These are phyloP conservation scores for Tringa solitaria DNA, from an alignment of 2,113 vertebrate species.

Conservation along the genomic window DNA sequence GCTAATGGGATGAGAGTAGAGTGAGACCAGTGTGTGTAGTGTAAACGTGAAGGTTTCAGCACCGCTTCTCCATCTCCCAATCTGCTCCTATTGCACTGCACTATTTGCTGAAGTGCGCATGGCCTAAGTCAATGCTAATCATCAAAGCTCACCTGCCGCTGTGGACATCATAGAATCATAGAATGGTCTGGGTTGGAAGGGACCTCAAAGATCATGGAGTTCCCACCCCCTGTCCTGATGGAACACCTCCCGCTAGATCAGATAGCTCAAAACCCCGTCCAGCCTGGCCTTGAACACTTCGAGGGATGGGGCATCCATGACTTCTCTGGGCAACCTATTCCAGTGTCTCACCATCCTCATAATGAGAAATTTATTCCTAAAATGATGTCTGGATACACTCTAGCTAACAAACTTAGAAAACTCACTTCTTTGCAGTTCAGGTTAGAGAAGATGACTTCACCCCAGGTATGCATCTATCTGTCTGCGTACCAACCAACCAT, in stretches of 20 bases:
- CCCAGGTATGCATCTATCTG: not conserved
- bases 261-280: not conserved
- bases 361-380: not conserved
- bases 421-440: not conserved
- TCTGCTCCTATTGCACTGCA: not conserved
- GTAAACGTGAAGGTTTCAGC: not conserved
- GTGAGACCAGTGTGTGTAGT: rapidly evolving
- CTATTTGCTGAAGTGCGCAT: not conserved
- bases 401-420: not conserved
- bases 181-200: not conserved
- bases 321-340: not conserved
- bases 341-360: not conserved
- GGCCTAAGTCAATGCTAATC: not conserved
- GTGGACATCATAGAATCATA: not conserved
- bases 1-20: not conserved
- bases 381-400: not conserved
- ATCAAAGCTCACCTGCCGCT: not conserved
- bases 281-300: not conserved
- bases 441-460: not conserved
- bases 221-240: not conserved
- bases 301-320: not conserved
- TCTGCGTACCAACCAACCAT: not conserved
- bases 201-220: not conserved
- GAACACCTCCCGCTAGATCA: not conserved
- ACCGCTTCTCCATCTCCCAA: not conserved